A percentile compares a stretch with the other conserved stretches of the same genome.
Evolutionary conservation across 2,797 vertebrate genomes (phyloP).

Genomic region (Betta splendens): DNA sequence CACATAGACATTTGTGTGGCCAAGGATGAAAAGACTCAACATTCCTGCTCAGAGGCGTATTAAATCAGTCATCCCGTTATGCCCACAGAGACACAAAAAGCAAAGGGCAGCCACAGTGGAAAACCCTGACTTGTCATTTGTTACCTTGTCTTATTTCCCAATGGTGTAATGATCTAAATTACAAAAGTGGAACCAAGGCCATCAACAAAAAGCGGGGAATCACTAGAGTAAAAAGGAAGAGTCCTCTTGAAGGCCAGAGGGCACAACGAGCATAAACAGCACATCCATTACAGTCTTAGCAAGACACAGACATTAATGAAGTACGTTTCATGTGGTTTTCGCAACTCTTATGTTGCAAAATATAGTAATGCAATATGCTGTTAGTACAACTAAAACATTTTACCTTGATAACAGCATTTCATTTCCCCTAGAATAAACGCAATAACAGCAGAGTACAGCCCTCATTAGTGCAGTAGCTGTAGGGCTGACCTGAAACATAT

Average conservation of each 20-base stretch:
- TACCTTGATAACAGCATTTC: no score
- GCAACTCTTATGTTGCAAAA: neutral
- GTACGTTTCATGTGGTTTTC: neutral
- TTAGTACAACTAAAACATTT: no score
- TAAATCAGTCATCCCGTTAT: conserved; percentile 28
- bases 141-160: conserved; percentile 2
- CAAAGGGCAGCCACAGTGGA: conserved; percentile 1
- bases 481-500: conserved; percentile 16
- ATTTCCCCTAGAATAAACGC: conserved; percentile 1
- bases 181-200: neutral
- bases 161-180: neutral
- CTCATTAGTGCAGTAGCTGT: neutral
- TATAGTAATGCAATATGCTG: neutral
- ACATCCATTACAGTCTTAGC: neutral
- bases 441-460: neutral
- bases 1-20: neutral
- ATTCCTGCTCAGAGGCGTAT: conserved; percentile 6
- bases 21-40: neutral
- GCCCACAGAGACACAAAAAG: conserved; percentile 6
- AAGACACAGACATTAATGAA: neutral
- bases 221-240: neutral
- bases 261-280: conserved; percentile 4
- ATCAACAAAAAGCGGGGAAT: conserved; percentile 9
- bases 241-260: conserved; percentile 8
- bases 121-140: neutral